phyloP scores from a whole-genome alignment of 2,888 invertebrate species.

The Cephus pygmeus region DNA sequence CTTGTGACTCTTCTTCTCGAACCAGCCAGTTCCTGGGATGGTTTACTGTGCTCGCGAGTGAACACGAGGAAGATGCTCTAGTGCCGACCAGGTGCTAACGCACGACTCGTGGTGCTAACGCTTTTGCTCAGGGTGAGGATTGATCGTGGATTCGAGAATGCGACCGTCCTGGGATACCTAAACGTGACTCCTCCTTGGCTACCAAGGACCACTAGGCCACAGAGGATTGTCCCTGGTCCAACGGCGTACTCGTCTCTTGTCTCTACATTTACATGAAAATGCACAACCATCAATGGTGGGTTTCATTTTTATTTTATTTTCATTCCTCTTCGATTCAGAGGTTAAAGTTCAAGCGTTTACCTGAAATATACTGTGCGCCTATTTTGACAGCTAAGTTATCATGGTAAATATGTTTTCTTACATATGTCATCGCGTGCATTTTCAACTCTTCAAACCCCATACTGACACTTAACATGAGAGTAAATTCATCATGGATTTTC shows the following conservation, averaged over 20 bases:
- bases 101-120: neutral
- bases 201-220: neutral
- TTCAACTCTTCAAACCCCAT: neutral
- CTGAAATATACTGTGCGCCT: neutral
- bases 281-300: neutral
- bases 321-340: neutral
- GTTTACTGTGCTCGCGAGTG: neutral
- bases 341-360: neutral
- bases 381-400: neutral
- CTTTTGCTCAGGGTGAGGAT: neutral
- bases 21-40: neutral
- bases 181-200: neutral
- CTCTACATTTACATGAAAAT: neutral
- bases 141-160: neutral
- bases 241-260: neutral
- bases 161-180: neutral
- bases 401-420: neutral
- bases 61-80: neutral
- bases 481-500: neutral
- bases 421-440: neutral
- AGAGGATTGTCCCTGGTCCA: neutral
- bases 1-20: slow-evolving; percentile 1
- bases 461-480: neutral
- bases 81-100: neutral
- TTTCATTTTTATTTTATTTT: neutral